phyloP scores from a whole-genome alignment of 2,888 invertebrate genomes.

The Cheilosia soror region DNA sequence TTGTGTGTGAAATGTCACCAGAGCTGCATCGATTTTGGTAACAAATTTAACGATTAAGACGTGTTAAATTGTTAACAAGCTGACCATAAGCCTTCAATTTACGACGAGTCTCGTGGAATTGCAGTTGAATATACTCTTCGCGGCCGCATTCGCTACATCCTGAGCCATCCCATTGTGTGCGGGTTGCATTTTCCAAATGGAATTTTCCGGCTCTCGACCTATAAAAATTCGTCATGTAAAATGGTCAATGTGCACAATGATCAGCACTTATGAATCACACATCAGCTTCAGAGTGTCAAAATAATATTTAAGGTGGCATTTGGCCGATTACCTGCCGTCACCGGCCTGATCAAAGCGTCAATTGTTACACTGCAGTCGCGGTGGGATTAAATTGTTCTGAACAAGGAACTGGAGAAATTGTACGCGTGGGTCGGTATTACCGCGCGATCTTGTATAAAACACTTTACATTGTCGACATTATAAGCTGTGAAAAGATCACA shows the following conservation, averaged over 20 bases:
- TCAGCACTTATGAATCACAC: conserved; percentile 63
- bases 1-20: conserved; percentile 66
- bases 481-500: conserved; percentile 51
- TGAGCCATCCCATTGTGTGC: background rate
- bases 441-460: conserved; percentile 32
- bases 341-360: conserved; percentile 58
- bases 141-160: conserved; percentile 30
- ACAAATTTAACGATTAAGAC: conserved; percentile 84
- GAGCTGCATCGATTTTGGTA: conserved; percentile 69
- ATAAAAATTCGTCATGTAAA: conserved; percentile 30
- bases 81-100: conserved; percentile 83
- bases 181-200: conserved; percentile 27
- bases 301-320: conserved; percentile 65
- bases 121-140: conserved; percentile 53
- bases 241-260: conserved; percentile 37
- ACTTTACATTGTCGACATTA: conserved; percentile 41
- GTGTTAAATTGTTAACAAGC: conserved; percentile 84
- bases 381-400: conserved; percentile 41
- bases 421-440: conserved; percentile 47
- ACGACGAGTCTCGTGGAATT: conserved; percentile 76
- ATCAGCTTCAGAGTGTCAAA: conserved; percentile 53
- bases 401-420: conserved; percentile 14
- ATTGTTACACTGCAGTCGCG: conserved; percentile 36
- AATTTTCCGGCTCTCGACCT: conserved; percentile 31
- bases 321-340: conserved; percentile 61